phyloP scores from a whole-genome alignment of 2,888 invertebrate species.

The Drosophila gaucha region DNA sequence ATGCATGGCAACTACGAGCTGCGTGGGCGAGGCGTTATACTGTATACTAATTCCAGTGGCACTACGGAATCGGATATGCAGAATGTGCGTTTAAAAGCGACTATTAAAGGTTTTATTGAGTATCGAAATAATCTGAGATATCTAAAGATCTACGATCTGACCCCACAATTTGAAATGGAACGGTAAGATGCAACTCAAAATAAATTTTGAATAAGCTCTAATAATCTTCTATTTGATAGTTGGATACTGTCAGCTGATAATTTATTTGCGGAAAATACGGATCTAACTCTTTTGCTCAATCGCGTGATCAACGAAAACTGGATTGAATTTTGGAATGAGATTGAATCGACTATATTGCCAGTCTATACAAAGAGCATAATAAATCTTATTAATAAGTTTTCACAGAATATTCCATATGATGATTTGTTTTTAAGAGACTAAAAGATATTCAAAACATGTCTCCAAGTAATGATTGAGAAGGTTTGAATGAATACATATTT shows the following conservation, averaged over 20 bases:
- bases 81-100: conserved; percentile 16
- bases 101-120: conserved; percentile 18
- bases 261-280: conserved; percentile 37
- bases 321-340: conserved; percentile 42
- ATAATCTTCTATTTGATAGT: conserved; percentile 4
- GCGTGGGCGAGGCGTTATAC: conserved; percentile 27
- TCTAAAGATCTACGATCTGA: conserved; percentile 28
- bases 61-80: conserved; percentile 24
- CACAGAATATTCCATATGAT: conserved; percentile 32
- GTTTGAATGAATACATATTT: too few relatives aligned
- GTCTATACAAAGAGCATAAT: conserved; percentile 16
- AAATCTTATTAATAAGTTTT: neutral
- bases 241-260: conserved; percentile 37
- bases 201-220: too few relatives aligned
- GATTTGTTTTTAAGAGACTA: conserved; percentile 35
- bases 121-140: conserved; percentile 38
- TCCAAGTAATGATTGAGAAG: too few relatives aligned
- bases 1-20: conserved; percentile 29
- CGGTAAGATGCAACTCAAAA: conserved; percentile 16
- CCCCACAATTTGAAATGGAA: conserved; percentile 17
- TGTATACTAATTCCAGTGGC: conserved; percentile 28
- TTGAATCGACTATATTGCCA: conserved; percentile 30
- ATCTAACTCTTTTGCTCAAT: conserved; percentile 35
- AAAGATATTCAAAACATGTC: too few relatives aligned
- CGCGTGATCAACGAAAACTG: conserved; percentile 42